Percentiles rank a stretch among this genome's conserved stretches.
phyloP scores from a whole-genome alignment of 2,113 vertebrate genomes.

The Herpetotheres cachinnans region DNA sequence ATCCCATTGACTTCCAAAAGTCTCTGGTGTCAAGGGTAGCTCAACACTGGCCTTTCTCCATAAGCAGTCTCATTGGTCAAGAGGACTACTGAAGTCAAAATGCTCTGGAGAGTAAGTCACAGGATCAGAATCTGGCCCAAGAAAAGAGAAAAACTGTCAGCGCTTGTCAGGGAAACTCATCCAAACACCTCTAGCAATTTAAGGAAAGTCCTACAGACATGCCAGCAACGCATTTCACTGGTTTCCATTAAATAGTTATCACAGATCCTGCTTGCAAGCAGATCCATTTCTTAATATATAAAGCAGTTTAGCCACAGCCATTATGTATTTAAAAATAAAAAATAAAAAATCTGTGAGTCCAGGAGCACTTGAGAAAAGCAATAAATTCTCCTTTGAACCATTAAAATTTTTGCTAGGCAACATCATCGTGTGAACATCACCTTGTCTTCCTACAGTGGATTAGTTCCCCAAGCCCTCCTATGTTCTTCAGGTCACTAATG shows the following conservation, averaged over 20 bases:
- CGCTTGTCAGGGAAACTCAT: slow-evolving; percentile 34
- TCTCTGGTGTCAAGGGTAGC: neutral
- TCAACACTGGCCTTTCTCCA: neutral
- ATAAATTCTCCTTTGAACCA: neutral
- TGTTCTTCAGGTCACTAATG: slow-evolving; percentile 46
- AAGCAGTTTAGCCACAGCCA: neutral
- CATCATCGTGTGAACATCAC: neutral
- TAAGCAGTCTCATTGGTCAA: neutral
- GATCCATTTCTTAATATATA: slow-evolving; percentile 21
- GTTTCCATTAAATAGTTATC: slow-evolving; percentile 47
- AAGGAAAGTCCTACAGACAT: neutral
- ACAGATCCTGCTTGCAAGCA: slow-evolving; percentile 13
- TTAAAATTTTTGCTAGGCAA: slow-evolving; percentile 23
- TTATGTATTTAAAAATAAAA: neutral
- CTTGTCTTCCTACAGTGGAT: neutral
- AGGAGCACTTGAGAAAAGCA: neutral
- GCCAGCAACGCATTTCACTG: slow-evolving; percentile 5
- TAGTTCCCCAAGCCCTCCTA: neutral
- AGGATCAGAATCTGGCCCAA: neutral
- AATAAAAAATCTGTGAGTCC: neutral
- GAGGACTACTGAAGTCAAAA: neutral
- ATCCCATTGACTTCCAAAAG: neutral
- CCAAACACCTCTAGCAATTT: slow-evolving; percentile 47
- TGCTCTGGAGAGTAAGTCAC: neutral
- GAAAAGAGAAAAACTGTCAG: slow-evolving; percentile 25